phyloP scores from a whole-genome alignment of 2,797 vertebrate genomes.

The Gorsachius magnificus region DNA sequence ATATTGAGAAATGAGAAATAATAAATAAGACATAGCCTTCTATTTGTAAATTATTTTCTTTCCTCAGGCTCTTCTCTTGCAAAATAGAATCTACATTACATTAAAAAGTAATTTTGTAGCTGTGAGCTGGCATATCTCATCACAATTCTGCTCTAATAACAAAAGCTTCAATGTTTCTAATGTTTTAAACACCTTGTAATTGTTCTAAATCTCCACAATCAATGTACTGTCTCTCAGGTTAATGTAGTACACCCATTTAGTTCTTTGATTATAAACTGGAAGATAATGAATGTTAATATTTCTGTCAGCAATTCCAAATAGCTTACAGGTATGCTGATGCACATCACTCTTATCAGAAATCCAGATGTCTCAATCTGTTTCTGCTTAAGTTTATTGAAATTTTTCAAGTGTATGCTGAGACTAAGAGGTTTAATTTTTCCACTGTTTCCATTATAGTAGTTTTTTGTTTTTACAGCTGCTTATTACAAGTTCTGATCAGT shows the following conservation, averaged over 20 bases:
- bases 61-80: not conserved
- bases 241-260: not conserved
- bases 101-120: not conserved
- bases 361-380: not conserved
- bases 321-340: not conserved
- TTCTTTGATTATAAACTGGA: not conserved
- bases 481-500: not conserved
- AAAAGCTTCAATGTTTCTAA: not conserved
- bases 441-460: not conserved
- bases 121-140: not conserved
- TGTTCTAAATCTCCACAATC: not conserved
- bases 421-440: not conserved
- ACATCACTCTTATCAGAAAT: not conserved
- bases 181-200: constrained; percentile 24
- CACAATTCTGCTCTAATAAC: not conserved
- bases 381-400: not conserved
- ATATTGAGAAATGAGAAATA: not conserved
- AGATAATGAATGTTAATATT: constrained; percentile 11
- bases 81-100: constrained; percentile 16
- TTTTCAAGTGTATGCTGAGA: not conserved
- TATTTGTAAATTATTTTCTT: not conserved
- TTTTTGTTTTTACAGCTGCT: not conserved
- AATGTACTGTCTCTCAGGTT: not conserved
- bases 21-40: not conserved
- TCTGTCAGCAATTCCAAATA: not conserved